Evolutionary conservation across 2,888 invertebrate genomes (phyloP).

Genomic region (Emmelina monodactyla): DNA sequence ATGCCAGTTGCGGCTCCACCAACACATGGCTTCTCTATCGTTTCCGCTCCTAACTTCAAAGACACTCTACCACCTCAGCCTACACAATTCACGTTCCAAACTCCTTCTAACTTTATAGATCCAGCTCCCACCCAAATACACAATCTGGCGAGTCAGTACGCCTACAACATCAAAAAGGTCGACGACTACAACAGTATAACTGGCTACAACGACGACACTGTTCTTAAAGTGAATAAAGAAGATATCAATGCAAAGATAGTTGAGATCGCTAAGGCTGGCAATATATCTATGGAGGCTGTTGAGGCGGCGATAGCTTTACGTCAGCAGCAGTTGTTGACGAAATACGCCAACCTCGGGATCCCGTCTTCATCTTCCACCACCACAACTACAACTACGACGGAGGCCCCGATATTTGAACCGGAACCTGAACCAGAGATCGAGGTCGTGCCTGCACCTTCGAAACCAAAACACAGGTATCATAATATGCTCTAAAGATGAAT

Average conservation of each 20-base stretch:
- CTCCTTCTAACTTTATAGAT: constrained; percentile 60
- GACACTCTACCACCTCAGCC: constrained; percentile 28
- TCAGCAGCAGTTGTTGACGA: constrained; percentile 73
- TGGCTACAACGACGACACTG: constrained; percentile 52
- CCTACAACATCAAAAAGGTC: constrained; percentile 52
- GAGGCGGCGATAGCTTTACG: constrained; percentile 76
- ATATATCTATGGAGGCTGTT: constrained; percentile 79
- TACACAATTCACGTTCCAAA: constrained; percentile 34
- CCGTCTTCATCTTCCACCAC: constrained; percentile 57
- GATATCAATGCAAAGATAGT: constrained; percentile 56
- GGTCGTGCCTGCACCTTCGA: constrained; percentile 33
- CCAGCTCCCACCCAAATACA: constrained; percentile 54
- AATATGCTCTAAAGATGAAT: no score
- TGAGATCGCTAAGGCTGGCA: constrained; percentile 73
- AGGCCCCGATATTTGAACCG: constrained; percentile 34
- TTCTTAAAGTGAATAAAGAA: constrained; percentile 46
- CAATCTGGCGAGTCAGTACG: constrained; percentile 37
- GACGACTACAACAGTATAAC: constrained; percentile 57
- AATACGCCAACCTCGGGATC: constrained; percentile 56
- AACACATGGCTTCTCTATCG: constrained; percentile 40
- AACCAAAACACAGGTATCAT: constrained; percentile 32
- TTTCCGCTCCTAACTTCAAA: constrained; percentile 38
- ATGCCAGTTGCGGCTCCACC: constrained; percentile 36
- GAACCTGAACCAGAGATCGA: constrained; percentile 48
- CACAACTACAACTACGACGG: constrained; percentile 39